Evolutionary conservation across 2,113 vertebrate species (phyloP).

Genomic region (Saccopteryx bilineata): DNA sequence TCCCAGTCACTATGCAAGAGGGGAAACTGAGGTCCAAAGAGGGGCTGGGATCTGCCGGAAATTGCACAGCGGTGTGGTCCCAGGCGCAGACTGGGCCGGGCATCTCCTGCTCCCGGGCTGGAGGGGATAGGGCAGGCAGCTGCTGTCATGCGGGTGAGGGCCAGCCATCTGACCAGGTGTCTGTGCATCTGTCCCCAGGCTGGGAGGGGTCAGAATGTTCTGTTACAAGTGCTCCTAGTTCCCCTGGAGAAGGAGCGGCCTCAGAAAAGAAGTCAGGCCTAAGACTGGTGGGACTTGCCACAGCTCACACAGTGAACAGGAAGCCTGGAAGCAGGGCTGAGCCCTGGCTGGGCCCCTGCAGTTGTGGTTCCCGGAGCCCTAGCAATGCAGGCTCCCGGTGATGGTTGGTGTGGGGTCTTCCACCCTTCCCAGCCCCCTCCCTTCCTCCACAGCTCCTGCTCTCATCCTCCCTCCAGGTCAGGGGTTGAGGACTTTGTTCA

Average conservation of each 20-base stretch:
- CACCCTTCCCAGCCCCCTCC: neutral
- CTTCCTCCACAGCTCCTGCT: neutral
- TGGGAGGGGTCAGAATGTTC: neutral
- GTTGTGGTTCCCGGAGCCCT: neutral
- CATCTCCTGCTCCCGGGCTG: neutral
- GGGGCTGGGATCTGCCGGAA: neutral
- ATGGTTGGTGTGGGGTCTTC: neutral
- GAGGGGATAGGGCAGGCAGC: neutral
- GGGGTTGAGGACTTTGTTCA: neutral
- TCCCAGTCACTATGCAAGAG: neutral
- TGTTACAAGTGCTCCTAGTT: neutral
- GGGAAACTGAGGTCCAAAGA: neutral
- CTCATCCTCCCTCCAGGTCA: neutral
- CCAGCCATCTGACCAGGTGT: neutral
- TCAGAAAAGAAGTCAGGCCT: neutral
- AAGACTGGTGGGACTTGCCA: neutral
- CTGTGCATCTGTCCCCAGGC: neutral
- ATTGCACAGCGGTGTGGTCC: neutral
- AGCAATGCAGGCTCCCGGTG: neutral
- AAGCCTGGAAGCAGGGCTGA: neutral
- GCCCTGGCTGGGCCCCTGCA: neutral
- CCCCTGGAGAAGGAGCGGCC: neutral
- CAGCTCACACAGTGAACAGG: too few relatives aligned
- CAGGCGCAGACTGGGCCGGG: rapidly evolving
- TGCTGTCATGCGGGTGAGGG: neutral